Conservation (phyloP, 2,113 vertebrate genomes). For the Nyctibius bracteatus region DNA sequence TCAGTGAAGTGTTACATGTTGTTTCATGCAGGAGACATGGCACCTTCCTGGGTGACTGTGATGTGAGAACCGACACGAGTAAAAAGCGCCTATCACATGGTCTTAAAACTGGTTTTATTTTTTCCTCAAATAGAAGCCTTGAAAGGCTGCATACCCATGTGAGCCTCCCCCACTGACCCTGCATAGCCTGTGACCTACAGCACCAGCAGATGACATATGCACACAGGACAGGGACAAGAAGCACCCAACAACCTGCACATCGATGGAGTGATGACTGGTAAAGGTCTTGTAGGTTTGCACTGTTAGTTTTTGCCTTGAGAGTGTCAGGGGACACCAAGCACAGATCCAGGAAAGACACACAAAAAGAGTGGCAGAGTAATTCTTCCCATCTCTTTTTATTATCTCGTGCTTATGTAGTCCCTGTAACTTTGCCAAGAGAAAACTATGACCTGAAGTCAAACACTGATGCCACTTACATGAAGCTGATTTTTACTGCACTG, state of each 20-base stretch:
- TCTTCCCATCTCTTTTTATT: neutral
- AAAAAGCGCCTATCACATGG: neutral
- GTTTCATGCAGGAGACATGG: neutral
- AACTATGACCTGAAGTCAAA: neutral
- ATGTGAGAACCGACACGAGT: neutral
- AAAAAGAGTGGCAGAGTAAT: neutral
- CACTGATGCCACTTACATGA: neutral
- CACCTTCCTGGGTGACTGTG: neutral
- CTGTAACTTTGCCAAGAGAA: neutral
- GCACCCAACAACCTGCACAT: neutral
- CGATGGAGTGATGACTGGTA: neutral
- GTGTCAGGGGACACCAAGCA: neutral
- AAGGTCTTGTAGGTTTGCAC: neutral
- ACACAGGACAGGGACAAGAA: neutral
- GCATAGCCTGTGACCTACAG: neutral
- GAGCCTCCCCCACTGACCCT: fast-evolving
- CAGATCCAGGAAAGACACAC: neutral
- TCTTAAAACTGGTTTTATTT: neutral
- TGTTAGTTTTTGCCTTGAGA: neutral
- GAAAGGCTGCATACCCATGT: neutral
- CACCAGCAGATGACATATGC: neutral
- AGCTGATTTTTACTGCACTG: neutral
- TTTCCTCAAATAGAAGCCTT: neutral
- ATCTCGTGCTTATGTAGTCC: neutral
- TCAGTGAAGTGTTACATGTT: neutral